Conservation (phyloP, 2,888 invertebrate genomes). For the Dryocosmus kuriphilus region DNA sequence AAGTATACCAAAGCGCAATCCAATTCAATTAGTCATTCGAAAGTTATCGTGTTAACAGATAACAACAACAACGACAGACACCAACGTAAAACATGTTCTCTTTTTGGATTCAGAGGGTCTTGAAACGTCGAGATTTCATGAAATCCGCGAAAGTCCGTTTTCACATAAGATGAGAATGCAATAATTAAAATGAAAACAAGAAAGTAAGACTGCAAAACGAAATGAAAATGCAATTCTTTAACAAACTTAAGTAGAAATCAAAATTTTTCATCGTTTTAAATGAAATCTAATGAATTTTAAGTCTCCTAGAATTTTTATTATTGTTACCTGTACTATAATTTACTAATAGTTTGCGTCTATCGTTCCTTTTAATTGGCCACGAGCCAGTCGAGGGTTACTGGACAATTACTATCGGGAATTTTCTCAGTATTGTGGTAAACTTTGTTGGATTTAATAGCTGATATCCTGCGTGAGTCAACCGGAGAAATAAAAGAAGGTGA, state of each 20-base stretch:
- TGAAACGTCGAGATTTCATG: too few relatives aligned
- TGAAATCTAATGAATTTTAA: not conserved
- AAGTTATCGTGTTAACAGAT: too few relatives aligned
- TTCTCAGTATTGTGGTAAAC: constrained; percentile 75
- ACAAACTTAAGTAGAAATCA: not conserved
- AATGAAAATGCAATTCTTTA: too few relatives aligned
- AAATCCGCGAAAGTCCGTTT: too few relatives aligned
- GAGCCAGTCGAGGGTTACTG: constrained; percentile 49
- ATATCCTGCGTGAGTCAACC: constrained; percentile 72
- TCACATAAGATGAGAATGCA: too few relatives aligned
- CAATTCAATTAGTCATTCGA: too few relatives aligned
- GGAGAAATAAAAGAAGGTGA: constrained; percentile 46
- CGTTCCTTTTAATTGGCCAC: constrained; percentile 61
- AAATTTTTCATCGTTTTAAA: not conserved
- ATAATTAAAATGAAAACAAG: too few relatives aligned
- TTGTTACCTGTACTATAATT: constrained; percentile 42
- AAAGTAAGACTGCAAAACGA: too few relatives aligned
- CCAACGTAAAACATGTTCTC: too few relatives aligned
- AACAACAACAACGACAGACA: too few relatives aligned
- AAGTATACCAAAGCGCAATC: too few relatives aligned
- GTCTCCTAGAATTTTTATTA: not conserved
- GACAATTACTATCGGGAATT: constrained; percentile 60
- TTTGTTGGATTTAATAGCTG: constrained; percentile 71
- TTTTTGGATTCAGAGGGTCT: too few relatives aligned
- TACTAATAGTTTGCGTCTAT: constrained; percentile 47